Evolutionary conservation across 1,140 invertebrate genomes (phyloP).

Genomic region (Aphelinus certus): DNA sequence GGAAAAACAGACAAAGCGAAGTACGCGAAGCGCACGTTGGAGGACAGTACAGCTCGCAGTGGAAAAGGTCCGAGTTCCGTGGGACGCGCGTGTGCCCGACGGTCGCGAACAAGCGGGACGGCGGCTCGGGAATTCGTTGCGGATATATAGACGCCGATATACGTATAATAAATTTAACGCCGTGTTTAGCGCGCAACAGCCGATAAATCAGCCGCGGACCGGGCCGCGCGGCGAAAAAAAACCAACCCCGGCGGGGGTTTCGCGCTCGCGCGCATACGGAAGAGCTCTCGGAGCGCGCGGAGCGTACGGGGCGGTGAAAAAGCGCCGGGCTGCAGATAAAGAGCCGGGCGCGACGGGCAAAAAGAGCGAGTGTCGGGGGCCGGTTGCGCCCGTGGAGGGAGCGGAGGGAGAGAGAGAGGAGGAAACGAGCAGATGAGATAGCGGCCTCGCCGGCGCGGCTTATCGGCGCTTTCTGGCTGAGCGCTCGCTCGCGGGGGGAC

Average conservation of each 20-base stretch:
- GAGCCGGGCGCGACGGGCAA: conserved; percentile 26
- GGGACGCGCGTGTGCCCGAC: too few species aligned
- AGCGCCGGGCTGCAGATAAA: conserved; percentile 21
- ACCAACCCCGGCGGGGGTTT: not conserved
- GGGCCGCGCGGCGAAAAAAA: not conserved
- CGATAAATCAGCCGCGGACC: conserved; percentile 21
- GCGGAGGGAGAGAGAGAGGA: conserved; percentile 12
- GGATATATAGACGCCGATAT: too few species aligned
- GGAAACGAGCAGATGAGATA: conserved; percentile 36
- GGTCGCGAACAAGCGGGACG: too few species aligned
- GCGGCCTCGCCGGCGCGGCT: conserved; percentile 36
- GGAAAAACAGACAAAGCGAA: too few species aligned
- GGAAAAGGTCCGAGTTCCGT: too few species aligned
- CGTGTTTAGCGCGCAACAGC: conserved; percentile 31
- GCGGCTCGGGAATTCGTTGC: too few species aligned
- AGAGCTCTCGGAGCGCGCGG: not conserved
- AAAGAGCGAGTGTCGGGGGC: not conserved
- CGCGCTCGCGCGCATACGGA: not conserved
- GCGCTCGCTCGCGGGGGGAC: conserved; percentile 41
- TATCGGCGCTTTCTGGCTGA: conserved; percentile 66
- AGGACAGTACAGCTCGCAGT: too few species aligned
- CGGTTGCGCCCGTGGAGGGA: not conserved
- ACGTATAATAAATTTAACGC: conserved; percentile 31
- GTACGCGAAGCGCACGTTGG: too few species aligned
- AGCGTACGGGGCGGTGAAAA: not conserved